Base-by-base conservation (phyloP, 1,140 invertebrate genomes). In the Penaeus chinensis region DNA sequence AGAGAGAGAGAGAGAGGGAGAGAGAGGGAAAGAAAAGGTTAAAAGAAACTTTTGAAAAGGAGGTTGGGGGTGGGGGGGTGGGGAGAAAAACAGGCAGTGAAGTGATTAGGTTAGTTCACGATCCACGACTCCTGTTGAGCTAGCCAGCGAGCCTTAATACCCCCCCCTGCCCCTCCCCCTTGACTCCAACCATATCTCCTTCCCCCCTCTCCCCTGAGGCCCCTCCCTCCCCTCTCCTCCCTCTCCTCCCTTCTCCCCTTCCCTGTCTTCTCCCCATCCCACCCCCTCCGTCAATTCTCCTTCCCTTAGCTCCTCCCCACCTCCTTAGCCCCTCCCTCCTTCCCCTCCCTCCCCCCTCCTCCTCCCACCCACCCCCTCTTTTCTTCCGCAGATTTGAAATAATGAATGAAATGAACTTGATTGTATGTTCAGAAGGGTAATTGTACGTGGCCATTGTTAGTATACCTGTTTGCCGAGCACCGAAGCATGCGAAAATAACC, bases 391-490 rank as follows among this genome's bases (percentile, higher is more conserved):
- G 69, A 87, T 82, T 87, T 77, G 80, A 87, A 77, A 83, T 87
- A 87, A 87, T 87, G 86, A 87, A 87, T 82, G 80, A 82, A 87
- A 82, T 87, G 86, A 87, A 82, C 60, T 60, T 87, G 86, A 87
- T 87, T 87, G 86, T 82, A 87, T n/a, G 78, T 77, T 83, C 71
- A 32, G 80, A 65, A 76, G 65, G 62, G 86, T 66, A 82, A 87
- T 82, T 82, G 71, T 61, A 82, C 22, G 32, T 22, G 32, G 78
- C 61, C 80, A 87, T 87, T 87, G 80, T 87, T 87, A 79, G 62
- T n/a, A 54, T 65, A n/a, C 60, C 61, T 37, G 42, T 42, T 32
- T 66, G 62, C 60, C 19, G 63, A 66, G 63, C 63, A 37, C 19
- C 42, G 42, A 22, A 24, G 54, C 54, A 54, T 16, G 54, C 54